These are phyloP conservation scores for Nomada flava DNA, from an alignment of 2,888 invertebrate genomes.

Conservation along the genomic window DNA sequence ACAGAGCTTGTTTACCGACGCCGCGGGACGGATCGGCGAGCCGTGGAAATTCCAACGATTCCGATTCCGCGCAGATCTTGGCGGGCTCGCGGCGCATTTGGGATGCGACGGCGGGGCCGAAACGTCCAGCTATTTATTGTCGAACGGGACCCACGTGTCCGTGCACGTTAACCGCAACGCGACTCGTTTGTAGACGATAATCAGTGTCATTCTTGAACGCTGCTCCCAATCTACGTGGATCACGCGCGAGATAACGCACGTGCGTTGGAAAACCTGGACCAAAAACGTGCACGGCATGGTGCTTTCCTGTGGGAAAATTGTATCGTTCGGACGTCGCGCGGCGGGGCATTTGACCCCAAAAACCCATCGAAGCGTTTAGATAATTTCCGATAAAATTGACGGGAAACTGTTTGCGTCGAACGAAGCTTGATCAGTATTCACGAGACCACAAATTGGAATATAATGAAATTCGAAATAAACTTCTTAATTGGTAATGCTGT, in stretches of 20 bases:
- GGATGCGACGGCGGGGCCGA: background rate
- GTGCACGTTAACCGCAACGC: background rate
- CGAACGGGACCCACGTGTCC: constrained; percentile 1
- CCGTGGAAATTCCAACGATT: constrained; percentile 33
- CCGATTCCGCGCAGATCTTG: background rate
- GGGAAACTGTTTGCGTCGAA: too few species aligned
- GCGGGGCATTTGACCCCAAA: too few species aligned
- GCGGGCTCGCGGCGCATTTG: background rate
- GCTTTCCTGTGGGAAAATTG: too few species aligned
- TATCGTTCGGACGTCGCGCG: too few species aligned
- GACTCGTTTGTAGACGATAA: constrained; percentile 8
- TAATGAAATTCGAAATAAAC: too few species aligned
- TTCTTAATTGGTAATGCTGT: too few species aligned
- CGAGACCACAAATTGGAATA: too few species aligned
- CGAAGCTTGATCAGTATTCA: too few species aligned
- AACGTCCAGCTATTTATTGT: background rate
- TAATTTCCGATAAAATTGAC: too few species aligned
- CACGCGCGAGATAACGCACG: constrained; percentile 32
- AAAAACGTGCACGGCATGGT: constrained; percentile 21
- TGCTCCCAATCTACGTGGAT: constrained; percentile 1
- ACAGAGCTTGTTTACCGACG: constrained; percentile 40
- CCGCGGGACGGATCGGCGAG: constrained; percentile 7
- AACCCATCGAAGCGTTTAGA: too few species aligned
- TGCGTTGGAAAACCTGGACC: constrained; percentile 23
- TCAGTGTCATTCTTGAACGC: constrained; percentile 9